Base-by-base conservation (phyloP, 2,113 vertebrate species). In the Tympanuchus pallidicinctus region DNA sequence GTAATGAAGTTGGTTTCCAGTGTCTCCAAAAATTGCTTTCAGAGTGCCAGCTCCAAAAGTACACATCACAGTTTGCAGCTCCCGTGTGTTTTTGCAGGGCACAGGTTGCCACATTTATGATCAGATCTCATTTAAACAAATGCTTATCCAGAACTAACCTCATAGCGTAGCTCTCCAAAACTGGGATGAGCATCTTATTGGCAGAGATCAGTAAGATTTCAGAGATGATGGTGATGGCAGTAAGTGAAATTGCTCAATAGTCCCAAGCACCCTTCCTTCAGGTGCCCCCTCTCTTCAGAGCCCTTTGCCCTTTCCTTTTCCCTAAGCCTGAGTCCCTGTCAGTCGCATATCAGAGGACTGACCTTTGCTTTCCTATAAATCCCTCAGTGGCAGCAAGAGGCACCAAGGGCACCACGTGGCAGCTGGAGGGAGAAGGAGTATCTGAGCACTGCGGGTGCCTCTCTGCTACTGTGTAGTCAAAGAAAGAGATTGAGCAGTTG, bases 371-470 rank as follows among this genome's bases (percentile, higher is more conserved):
- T 72, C 22, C 13, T 25, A 19, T 48, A 48, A 43, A 21, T 34
- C 16, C 20, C 10, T 0, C 1, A 42, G 24, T 6, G 12, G 13
- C 45, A 59, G 59, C 69, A 54, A 54, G 77, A 38, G 21, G 73
- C 47, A 54, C 13, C 30, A 20, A 24, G 28, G 52, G 42, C 27
- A 30, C 38, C 0, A 2, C 50, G 40, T 0, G 0, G 40, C 63
- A 80, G 66, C 45, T 14, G 6, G 43, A 43, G 32, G 52, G 8
- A 81, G 21, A 16, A n/a, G 0, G 2, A 34, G 14, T 0, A 0
- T 3, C 34, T 61, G 19, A 66, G 13, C 3, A 0, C 59, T 67
- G 52, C 13, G 42, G 19, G 22, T 34, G 12, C 32, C 14, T 57
- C 28, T 56, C 61, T 24, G 16, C 32, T 22, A 19, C 42, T 1